These are phyloP conservation scores for Pantelozetes paolii DNA, from an alignment of 2,888 invertebrate genomes.

Conservation along the genomic window DNA sequence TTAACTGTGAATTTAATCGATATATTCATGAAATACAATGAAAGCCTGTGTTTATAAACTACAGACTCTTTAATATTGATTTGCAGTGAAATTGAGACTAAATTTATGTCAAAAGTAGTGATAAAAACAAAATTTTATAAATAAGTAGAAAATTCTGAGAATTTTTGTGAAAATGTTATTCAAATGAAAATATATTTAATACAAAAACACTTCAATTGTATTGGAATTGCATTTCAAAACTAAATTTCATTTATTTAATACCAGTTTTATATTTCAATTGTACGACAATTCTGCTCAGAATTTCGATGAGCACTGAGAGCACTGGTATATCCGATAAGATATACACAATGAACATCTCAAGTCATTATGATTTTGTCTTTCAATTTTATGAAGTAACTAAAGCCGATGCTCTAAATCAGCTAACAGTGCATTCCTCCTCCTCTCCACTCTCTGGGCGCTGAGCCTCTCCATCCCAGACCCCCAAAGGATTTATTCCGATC, in stretches of 20 bases:
- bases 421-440: neutral
- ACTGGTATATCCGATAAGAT: neutral
- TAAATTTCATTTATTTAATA: neutral
- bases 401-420: constrained; percentile 14
- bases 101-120: neutral
- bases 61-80: neutral
- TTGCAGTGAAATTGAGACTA: neutral
- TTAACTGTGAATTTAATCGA: constrained; percentile 10
- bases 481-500: constrained; percentile 26
- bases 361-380: constrained; percentile 27
- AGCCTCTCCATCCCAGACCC: neutral
- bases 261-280: constrained; percentile 19
- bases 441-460: neutral
- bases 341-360: neutral
- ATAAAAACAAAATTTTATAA: too few relatives aligned
- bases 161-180: neutral
- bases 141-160: too few relatives aligned
- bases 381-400: constrained; percentile 32
- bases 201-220: neutral
- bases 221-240: neutral
- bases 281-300: constrained; percentile 14
- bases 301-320: neutral
- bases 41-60: neutral
- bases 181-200: neutral
- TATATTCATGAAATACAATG: neutral